A percentile compares a stretch with the other conserved stretches of the same genome.
Evolutionary conservation across 1,140 invertebrate species (phyloP).

Genomic region (Rhyacophila brunnea): DNA sequence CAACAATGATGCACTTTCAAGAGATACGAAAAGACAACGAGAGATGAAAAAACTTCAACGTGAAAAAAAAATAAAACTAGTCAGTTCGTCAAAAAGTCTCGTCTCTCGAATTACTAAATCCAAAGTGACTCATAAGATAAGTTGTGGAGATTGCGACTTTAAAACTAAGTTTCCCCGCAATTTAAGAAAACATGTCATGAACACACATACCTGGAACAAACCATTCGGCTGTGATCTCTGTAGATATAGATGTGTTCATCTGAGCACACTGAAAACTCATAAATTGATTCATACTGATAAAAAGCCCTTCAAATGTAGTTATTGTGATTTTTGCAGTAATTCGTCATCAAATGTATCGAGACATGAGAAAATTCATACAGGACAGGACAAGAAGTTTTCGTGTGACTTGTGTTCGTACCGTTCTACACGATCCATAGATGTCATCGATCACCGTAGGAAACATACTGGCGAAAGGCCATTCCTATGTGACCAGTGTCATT

Average conservation of each 20-base stretch:
- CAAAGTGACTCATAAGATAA: too few relatives aligned
- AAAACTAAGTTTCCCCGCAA: conserved; percentile 23
- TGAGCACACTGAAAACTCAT: conserved; percentile 13
- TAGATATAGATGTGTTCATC: conserved; percentile 16
- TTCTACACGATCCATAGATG: conserved; percentile 18
- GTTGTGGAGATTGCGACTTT: too few relatives aligned
- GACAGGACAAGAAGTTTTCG: conserved; percentile 22
- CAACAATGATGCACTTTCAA: neutral
- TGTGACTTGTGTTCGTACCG: conserved; percentile 23
- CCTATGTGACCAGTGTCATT: conserved; percentile 26
- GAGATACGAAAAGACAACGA: neutral
- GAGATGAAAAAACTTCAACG: conserved; percentile 4
- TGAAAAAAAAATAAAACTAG: neutral
- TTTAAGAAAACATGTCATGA: conserved; percentile 20
- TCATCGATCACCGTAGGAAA: conserved; percentile 21
- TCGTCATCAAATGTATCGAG: conserved; percentile 24
- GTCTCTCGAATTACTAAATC: neutral
- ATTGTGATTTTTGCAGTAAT: conserved; percentile 24
- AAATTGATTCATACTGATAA: conserved; percentile 14
- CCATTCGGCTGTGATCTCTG: conserved; percentile 21
- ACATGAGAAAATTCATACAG: conserved; percentile 20
- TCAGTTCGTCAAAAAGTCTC: neutral
- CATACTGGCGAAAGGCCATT: conserved; percentile 23
- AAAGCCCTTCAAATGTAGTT: conserved; percentile 17
- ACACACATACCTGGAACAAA: conserved; percentile 24